Base-by-base conservation (phyloP, 2,113 vertebrate genomes). In the Pachycephala philippinensis region DNA sequence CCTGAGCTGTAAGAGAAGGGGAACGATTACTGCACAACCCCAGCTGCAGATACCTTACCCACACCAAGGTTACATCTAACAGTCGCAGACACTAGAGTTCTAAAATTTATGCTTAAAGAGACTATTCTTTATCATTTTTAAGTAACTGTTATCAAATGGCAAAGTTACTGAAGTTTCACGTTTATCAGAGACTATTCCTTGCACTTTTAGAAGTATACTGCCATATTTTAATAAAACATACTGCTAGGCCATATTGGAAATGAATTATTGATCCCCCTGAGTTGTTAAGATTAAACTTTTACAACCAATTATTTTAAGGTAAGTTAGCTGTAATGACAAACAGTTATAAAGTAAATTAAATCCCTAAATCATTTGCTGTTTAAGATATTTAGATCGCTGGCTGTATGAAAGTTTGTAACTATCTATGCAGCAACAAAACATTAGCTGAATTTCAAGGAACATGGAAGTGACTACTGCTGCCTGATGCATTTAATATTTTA, bases 281-380 rank as follows among this genome's bases (percentile, higher is more conserved):
- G 44, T 35, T 90, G 71, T 82, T 94, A 92, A 79, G n/a, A 94
- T 95, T 95, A 97, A 95, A 93, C 21, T 97, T 95, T 96, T 77
- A 91, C 49, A 91, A 77, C 45, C 53, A 93, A 92, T 80, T 92
- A 74, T 52, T 93, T 78, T 93, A 77, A 76, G 66, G 30, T 77
- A 91, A 87, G 64, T 78, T 79, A 77, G 50, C 40, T 88, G 39
- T 22, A 84, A 92, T 56, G 65, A 93, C 22, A 21, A 90, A 88
- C 22, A 56, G 64, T 64, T 89, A 70, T 28, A 53, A 90, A 84
- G 30, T 40, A 96, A 94, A 96, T 94, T 82, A 96, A 94, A 95
- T 45, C 31, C 52, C 75, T 92, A 84, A 75, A 89, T 96, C 65
- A 57, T 26, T 53, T 16, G 26, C 26, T 65, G 28, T 40, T 93